Conservation (phyloP, 2,113 vertebrate genomes). For the Mionectes macconnelli region DNA sequence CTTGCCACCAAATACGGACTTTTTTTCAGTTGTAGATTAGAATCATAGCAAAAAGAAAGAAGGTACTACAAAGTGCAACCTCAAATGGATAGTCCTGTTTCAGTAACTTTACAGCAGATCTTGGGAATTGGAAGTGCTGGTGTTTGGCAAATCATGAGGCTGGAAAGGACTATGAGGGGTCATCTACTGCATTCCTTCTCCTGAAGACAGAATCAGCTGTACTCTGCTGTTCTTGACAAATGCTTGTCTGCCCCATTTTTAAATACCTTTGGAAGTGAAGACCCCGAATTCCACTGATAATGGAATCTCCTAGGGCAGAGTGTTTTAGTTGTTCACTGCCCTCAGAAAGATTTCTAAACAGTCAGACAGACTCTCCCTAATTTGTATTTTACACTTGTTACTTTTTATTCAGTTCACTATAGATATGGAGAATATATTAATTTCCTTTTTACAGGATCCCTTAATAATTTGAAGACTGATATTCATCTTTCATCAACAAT, state of each 20-base stretch:
- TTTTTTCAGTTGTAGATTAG: background rate
- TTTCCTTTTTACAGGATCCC: background rate
- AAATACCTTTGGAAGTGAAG: background rate
- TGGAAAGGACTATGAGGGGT: background rate
- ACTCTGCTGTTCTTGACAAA: background rate
- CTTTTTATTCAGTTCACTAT: background rate
- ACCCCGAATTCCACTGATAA: background rate
- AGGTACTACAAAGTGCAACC: background rate
- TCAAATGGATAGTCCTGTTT: background rate
- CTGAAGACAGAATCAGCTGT: background rate
- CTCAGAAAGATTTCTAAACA: background rate
- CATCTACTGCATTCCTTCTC: background rate
- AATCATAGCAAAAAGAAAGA: background rate
- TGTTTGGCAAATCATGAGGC: background rate
- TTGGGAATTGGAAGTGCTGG: background rate
- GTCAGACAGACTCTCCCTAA: background rate
- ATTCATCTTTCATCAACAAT: background rate
- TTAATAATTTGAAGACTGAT: background rate
- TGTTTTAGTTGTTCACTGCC: background rate
- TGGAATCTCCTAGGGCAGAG: background rate
- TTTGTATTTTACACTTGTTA: background rate
- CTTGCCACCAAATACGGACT: background rate
- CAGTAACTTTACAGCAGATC: background rate
- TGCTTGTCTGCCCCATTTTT: background rate
- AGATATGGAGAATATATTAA: background rate